Conservation (phyloP, 2,888 invertebrate genomes). For the Andrena praecox region DNA sequence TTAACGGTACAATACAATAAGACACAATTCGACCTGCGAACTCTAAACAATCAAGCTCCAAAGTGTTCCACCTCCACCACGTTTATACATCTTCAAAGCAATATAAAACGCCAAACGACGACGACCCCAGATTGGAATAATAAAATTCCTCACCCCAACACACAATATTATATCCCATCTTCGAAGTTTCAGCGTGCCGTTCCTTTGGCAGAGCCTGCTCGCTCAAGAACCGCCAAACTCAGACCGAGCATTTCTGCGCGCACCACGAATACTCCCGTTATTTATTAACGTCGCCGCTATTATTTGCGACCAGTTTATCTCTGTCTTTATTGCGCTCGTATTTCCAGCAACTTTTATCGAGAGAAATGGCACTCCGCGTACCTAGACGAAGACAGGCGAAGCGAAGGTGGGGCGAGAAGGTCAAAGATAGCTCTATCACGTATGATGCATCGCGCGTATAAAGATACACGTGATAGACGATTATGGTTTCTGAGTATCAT, state of each 20-base stretch:
- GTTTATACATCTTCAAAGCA: too few species aligned
- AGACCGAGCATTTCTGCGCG: not conserved
- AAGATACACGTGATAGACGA: constrained; percentile 38
- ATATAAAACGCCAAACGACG: too few species aligned
- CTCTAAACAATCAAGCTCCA: too few species aligned
- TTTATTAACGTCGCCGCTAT: constrained; percentile 27
- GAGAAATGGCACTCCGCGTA: not conserved
- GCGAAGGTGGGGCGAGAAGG: constrained; percentile 23
- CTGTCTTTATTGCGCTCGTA: constrained; percentile 6
- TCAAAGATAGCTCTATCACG: constrained; percentile 34
- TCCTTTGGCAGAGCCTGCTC: not conserved
- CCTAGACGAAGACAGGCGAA: not conserved
- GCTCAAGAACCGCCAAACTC: not conserved
- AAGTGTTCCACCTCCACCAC: too few species aligned
- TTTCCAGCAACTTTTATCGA: constrained; percentile 31
- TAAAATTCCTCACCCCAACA: too few species aligned
- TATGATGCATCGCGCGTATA: constrained; percentile 42
- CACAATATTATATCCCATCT: too few species aligned
- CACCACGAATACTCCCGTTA: not conserved
- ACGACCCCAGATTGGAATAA: too few species aligned
- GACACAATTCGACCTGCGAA: too few species aligned
- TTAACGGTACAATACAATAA: too few species aligned
- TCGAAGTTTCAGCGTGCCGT: not conserved
- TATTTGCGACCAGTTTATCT: constrained; percentile 30
- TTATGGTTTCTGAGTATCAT: constrained; percentile 43